Percentiles rank a stretch among this genome's conserved stretches.
These are phyloP conservation scores for Tribolium madens DNA, from an alignment of 1,140 invertebrate species.

Conservation along the genomic window DNA sequence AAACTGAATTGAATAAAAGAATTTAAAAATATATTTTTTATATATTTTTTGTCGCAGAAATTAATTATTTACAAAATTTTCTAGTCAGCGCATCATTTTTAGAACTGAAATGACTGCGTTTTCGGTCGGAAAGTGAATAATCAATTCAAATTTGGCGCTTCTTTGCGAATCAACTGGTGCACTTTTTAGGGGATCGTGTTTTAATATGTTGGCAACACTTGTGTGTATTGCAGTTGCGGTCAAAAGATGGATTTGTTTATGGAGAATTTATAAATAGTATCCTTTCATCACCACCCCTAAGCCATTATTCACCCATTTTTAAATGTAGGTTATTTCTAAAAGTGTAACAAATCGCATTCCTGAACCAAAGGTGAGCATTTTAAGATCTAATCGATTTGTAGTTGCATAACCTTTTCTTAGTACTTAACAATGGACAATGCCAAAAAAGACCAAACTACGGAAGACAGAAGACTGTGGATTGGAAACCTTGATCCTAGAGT, in stretches of 20 bases:
- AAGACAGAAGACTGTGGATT: constrained; percentile 87
- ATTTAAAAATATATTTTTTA: too few relatives aligned
- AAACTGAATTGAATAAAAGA: too few relatives aligned
- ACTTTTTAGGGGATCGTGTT: too few relatives aligned
- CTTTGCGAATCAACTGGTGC: too few relatives aligned
- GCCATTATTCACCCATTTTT: neutral
- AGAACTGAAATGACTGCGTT: too few relatives aligned
- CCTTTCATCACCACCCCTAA: neutral
- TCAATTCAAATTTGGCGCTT: too few relatives aligned
- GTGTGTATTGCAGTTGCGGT: neutral
- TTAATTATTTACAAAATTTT: too few relatives aligned
- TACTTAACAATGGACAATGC: constrained; percentile 10
- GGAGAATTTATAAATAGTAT: constrained; percentile 10
- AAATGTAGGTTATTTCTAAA: constrained; percentile 19
- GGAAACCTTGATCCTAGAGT: constrained; percentile 89
- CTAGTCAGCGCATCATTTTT: too few relatives aligned
- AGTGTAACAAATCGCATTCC: constrained; percentile 20
- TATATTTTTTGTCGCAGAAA: too few relatives aligned
- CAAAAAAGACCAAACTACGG: constrained; percentile 55
- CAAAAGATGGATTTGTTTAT: constrained; percentile 3
- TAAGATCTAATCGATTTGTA: neutral
- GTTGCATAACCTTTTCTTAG: constrained; percentile 15
- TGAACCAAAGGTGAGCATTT: constrained; percentile 17
- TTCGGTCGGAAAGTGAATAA: too few relatives aligned
- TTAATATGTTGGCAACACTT: too few relatives aligned